Evolutionary conservation across 37 sponge, comb jelly and placozoan genomes (phyloP).

Genomic region (Beroe ovata): DNA sequence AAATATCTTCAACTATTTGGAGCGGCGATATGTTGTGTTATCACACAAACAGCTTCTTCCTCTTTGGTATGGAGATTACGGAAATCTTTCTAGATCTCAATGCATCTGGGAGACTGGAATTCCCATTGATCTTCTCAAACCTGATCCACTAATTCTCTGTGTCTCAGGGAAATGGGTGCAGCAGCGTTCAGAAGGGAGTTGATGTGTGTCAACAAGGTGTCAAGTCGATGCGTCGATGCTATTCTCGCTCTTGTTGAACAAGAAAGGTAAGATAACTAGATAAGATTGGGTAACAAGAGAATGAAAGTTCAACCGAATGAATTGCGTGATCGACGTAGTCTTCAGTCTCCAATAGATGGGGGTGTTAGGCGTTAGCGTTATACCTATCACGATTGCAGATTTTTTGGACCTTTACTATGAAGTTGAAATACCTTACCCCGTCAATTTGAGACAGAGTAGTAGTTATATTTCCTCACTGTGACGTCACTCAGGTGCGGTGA

Average conservation of each 20-base stretch:
- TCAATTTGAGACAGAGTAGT: too few species aligned
- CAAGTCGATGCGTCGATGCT: neutral
- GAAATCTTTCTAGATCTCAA: neutral
- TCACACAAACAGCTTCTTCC: constrained; percentile 43
- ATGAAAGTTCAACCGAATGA: too few species aligned
- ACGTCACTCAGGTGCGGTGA: neutral
- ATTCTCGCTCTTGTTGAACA: constrained; percentile 17
- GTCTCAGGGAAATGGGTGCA: constrained; percentile 41
- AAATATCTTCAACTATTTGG: constrained; percentile 53
- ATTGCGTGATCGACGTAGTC: too few species aligned
- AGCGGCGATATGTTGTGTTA: constrained; percentile 5
- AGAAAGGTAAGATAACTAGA: neutral
- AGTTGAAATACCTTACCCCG: too few species aligned
- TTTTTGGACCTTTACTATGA: too few species aligned
- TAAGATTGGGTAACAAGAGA: too few species aligned
- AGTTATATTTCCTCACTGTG: too few species aligned
- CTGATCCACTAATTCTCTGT: neutral
- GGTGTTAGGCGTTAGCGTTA: too few species aligned
- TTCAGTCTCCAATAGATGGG: too few species aligned
- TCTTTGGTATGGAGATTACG: neutral
- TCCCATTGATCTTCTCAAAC: too few species aligned
- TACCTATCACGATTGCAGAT: too few species aligned
- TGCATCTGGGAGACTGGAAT: too few species aligned
- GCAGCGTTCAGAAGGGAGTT: constrained; percentile 22
- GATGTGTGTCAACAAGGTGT: constrained; percentile 54